Evolutionary conservation across 2,113 vertebrate species (phyloP).

Genomic region (Xenopus borealis): DNA sequence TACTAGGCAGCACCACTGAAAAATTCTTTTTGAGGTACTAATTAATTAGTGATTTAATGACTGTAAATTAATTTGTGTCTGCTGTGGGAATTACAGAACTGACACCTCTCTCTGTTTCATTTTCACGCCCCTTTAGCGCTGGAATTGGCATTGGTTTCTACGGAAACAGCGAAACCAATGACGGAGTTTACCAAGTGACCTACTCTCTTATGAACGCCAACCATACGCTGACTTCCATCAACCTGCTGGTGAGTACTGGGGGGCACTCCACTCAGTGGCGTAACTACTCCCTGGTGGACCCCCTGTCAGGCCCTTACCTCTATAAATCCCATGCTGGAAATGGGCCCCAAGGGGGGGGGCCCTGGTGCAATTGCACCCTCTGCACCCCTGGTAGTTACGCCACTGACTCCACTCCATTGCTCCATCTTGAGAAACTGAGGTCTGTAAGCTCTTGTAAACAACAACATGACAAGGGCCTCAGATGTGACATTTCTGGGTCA

Average conservation of each 20-base stretch:
- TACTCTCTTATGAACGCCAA: conserved; percentile 85
- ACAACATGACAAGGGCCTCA: no score
- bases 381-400: no score
- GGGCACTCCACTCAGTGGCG: no score
- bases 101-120: background rate
- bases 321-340: no score
- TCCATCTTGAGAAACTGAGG: no score
- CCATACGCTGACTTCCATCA: conserved; percentile 83
- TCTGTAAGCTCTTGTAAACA: no score
- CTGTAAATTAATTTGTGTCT: conserved; percentile 32
- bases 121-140: conserved; percentile 63
- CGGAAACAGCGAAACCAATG: conserved; percentile 91
- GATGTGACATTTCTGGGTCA: no score
- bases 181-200: conserved; percentile 91
- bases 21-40: conserved; percentile 32
- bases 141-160: conserved; percentile 94
- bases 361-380: no score
- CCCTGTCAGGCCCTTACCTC: no score
- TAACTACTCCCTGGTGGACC: no score
- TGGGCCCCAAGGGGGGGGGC: no score
- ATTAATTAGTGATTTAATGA: conserved; percentile 32
- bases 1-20: conserved; percentile 11
- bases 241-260: conserved; percentile 80
- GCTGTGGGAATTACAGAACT: conserved; percentile 27
- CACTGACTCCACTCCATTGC: no score